phyloP scores from a whole-genome alignment of 2,797 vertebrate genomes.

The Carduelis carduelis region DNA sequence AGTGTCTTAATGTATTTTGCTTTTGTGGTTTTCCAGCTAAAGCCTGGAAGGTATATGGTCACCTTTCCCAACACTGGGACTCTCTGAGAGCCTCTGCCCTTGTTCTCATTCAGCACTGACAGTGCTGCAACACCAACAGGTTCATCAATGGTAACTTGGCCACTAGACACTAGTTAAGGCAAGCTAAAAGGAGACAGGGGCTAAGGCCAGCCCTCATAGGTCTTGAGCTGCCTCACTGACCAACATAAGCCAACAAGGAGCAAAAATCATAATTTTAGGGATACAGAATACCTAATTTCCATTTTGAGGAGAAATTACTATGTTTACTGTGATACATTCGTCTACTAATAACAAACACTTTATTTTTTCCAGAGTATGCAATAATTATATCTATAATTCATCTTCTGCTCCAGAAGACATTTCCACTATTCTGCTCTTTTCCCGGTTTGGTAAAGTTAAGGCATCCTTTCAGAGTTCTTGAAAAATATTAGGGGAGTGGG shows the following conservation, averaged over 20 bases:
- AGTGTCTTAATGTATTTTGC: background rate
- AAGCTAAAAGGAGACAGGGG: background rate
- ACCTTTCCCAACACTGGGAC: background rate
- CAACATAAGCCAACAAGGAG: background rate
- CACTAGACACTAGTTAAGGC: accelerated
- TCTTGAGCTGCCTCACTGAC: background rate
- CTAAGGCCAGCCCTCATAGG: background rate
- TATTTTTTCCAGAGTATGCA: background rate
- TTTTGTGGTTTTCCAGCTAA: background rate
- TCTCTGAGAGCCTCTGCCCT: background rate
- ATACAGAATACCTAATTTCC: background rate
- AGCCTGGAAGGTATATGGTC: background rate
- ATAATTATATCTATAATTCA: background rate
- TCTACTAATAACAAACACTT: background rate
- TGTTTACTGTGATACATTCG: background rate
- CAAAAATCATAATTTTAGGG: background rate
- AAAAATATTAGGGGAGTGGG: background rate
- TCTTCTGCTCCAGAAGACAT: background rate
- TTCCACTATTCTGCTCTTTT: no score
- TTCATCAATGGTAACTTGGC: background rate
- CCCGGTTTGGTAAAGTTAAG: background rate
- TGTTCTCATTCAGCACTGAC: background rate
- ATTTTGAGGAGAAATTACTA: background rate
- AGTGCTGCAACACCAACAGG: accelerated
- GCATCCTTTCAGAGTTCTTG: background rate